These are phyloP conservation scores for Bactericera cockerelli DNA, from an alignment of 1,140 invertebrate genomes.

Conservation along the genomic window DNA sequence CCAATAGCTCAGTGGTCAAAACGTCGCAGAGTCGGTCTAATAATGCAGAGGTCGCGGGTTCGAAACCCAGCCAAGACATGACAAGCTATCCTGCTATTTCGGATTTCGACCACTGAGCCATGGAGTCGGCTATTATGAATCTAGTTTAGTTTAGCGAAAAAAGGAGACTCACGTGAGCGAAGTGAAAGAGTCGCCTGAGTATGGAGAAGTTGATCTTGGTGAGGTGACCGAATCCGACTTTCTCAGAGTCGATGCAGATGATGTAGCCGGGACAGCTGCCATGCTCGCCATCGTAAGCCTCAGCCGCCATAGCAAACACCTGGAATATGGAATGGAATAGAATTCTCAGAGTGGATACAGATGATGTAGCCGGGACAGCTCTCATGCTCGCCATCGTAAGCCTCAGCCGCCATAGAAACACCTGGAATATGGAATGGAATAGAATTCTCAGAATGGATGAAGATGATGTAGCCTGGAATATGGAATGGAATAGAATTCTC, in stretches of 20 bases:
- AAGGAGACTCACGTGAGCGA: conserved; percentile 12
- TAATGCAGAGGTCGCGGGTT: too few species aligned
- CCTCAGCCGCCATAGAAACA: background rate
- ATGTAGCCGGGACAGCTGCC: conserved; percentile 10
- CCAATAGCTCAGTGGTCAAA: too few species aligned
- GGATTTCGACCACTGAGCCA: too few species aligned
- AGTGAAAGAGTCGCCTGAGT: conserved; percentile 6
- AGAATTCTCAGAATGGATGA: too few species aligned
- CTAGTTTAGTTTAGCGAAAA: too few species aligned
- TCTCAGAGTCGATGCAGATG: conserved; percentile 10
- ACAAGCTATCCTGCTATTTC: too few species aligned
- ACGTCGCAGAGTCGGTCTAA: too few species aligned
- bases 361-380: conserved; percentile 11
- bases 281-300: background rate
- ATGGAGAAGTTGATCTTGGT: conserved; percentile 11
- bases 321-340: too few species aligned
- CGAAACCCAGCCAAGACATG: too few species aligned
- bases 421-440: background rate
- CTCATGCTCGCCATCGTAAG: background rate
- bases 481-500: conserved; percentile 6
- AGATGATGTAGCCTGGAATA: too few species aligned
- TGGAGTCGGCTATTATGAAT: too few species aligned
- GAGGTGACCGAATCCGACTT: conserved; percentile 10
- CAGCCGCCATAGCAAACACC: background rate
- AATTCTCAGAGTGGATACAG: conserved; percentile 5